These are phyloP conservation scores for Drosophila ustulata DNA, from an alignment of 2,888 invertebrate species.

Conservation along the genomic window DNA sequence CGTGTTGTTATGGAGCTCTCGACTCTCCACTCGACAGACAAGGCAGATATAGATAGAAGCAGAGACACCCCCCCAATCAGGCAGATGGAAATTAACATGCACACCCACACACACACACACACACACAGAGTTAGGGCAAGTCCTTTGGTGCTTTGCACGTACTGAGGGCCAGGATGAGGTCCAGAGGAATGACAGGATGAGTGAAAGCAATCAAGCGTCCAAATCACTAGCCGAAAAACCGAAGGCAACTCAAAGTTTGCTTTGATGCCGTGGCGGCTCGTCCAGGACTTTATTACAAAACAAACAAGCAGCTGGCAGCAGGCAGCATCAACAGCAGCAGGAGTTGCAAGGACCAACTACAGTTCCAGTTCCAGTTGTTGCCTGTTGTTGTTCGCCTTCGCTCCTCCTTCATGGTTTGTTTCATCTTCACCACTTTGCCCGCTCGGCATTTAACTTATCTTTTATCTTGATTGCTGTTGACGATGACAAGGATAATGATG, in stretches of 20 bases:
- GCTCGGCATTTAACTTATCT: slow-evolving; percentile 75
- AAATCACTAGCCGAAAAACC: slow-evolving; percentile 76
- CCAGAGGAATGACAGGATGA: slow-evolving; percentile 43
- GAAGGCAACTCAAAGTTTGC: slow-evolving; percentile 68
- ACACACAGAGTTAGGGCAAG: slow-evolving; percentile 31
- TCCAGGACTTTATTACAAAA: slow-evolving; percentile 77
- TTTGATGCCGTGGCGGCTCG: slow-evolving; percentile 62
- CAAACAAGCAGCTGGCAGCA: slow-evolving; percentile 62
- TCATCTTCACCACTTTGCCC: slow-evolving; percentile 34
- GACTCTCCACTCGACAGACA: slow-evolving; percentile 7
- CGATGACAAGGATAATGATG: slow-evolving; percentile 81
- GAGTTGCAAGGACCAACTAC: slow-evolving; percentile 15
- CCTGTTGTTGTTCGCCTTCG: neutral
- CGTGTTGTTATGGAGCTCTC: slow-evolving; percentile 65
- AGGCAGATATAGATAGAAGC: slow-evolving; percentile 7
- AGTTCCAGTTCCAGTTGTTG: slow-evolving; percentile 7
- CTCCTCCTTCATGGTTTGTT: slow-evolving; percentile 2
- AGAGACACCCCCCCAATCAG: slow-evolving; percentile 67
- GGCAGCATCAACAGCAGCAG: slow-evolving; percentile 4
- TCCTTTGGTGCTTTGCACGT: slow-evolving; percentile 74
- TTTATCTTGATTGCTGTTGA: slow-evolving; percentile 81
- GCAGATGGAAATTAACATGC: slow-evolving; percentile 79
- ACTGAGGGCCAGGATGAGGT: slow-evolving; percentile 33
- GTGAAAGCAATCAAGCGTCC: slow-evolving; percentile 79
- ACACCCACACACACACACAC: slow-evolving; percentile 32